These are phyloP conservation scores for Drosophila infuscata DNA, from an alignment of 2,888 invertebrate species.

Conservation along the genomic window DNA sequence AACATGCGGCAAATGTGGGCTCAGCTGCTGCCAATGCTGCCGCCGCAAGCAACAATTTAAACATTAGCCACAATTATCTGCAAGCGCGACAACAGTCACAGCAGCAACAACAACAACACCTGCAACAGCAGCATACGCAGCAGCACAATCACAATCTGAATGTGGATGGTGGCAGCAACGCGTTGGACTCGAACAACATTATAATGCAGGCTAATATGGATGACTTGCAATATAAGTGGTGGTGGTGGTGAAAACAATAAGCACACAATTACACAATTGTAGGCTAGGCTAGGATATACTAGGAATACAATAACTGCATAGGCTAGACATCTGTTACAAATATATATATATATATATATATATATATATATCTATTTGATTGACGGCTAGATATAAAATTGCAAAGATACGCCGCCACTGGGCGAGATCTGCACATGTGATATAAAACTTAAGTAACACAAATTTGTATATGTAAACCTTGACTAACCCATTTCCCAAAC, in stretches of 20 bases:
- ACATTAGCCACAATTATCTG: slow-evolving; percentile 74
- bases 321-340: slow-evolving; percentile 17
- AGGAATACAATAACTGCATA: slow-evolving; percentile 22
- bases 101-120: slow-evolving; percentile 50
- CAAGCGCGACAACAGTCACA: slow-evolving; percentile 63
- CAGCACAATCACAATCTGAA: slow-evolving; percentile 75
- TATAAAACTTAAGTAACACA: slow-evolving; percentile 72
- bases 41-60: slow-evolving; percentile 64
- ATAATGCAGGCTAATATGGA: slow-evolving; percentile 84
- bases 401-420: slow-evolving; percentile 12
- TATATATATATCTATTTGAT: slow-evolving; percentile 5
- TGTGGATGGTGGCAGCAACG: slow-evolving; percentile 77
- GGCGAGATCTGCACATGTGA: slow-evolving; percentile 54
- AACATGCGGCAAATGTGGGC: slow-evolving; percentile 61
- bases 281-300: slow-evolving; percentile 56
- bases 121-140: slow-evolving; percentile 47
- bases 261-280: slow-evolving; percentile 39
- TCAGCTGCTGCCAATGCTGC: slow-evolving; percentile 57
- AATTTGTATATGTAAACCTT: slow-evolving; percentile 65
- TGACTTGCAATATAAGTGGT: slow-evolving; percentile 84
- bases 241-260: slow-evolving; percentile 82
- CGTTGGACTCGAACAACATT: slow-evolving; percentile 83
- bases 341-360: slow-evolving; percentile 1
- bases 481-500: slow-evolving; percentile 31
- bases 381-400: slow-evolving; percentile 25